Base-by-base conservation (phyloP, 2,113 vertebrate species). In the Embiotoca jacksoni region DNA sequence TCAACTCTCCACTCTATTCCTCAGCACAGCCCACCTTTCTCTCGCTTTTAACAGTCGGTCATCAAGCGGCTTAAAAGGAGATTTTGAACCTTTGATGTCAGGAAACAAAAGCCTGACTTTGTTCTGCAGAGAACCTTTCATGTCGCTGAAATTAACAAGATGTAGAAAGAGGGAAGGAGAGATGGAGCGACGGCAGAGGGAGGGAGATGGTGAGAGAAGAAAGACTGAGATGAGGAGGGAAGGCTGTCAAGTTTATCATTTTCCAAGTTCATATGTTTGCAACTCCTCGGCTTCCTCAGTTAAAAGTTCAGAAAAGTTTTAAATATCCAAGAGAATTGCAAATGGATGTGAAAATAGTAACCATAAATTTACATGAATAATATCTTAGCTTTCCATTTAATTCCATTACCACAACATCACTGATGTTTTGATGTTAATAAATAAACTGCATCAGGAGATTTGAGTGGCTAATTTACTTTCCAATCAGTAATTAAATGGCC, bases 21-120 rank as follows among this genome's bases (percentile, higher is more conserved):
- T 80, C 72, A 55, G 69, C 70, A 37, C 67, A 81, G 79, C 66
- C 70, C 52, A 73, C 82, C 80, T 65, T 69, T 41, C 58, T 44
- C 66, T 31, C 10, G 9, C 62, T 67, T 80, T 76, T 69, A 70
- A 78, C 68, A 79, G 82, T 73, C 67, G 6, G 59, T 74, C 79
- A 79, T 83, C 74, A 79, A 33, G n/a, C 9, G 1, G 58, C 61
- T 80, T 80, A 74, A 80, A 86, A 82, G 57, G 39, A 70, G 72
- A 61, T 71, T 84, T 78, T 9, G 1, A 69, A 66, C 55, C 76
- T 87, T 87, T 89, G 86, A 85, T 80, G 84, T 64, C 13, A 2
- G 82, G 41, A 87, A 86, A 90, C 81, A 86, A 88, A 81, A 79
- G 80, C 71, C 32, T 64, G 66, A 84, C 89, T 87, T 85, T 85